Conservation (phyloP, 1,140 invertebrate genomes). For the Magallana ariakensis region DNA sequence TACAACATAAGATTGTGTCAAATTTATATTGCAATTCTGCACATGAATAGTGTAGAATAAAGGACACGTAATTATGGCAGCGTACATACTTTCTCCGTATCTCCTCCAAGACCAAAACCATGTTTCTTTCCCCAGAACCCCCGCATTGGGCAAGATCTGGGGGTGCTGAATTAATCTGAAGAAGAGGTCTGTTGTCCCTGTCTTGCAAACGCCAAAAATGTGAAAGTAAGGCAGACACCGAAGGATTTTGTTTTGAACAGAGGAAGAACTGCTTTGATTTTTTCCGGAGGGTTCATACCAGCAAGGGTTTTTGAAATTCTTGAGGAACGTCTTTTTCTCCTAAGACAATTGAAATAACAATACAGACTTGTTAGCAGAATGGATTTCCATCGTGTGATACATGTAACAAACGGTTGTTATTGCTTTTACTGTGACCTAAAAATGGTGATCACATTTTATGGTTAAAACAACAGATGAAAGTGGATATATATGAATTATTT, state of each 20-base stretch:
- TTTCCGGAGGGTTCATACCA: conserved; percentile 57
- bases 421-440: no score
- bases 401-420: no score
- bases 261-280: not conserved
- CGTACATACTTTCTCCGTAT: conserved; percentile 60
- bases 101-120: conserved; percentile 74
- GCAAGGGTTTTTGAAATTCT: conserved; percentile 72
- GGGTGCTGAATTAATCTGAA: conserved; percentile 64
- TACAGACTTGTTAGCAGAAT: no score
- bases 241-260: not conserved
- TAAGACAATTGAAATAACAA: conserved; percentile 39
- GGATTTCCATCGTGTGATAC: no score
- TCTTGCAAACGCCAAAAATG: conserved; percentile 71
- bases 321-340: conserved; percentile 59
- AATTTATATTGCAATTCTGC: not conserved
- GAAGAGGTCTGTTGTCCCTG: conserved; percentile 72
- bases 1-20: not conserved
- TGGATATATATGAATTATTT: no score
- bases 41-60: not conserved
- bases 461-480: no score
- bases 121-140: conserved; percentile 69
- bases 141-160: conserved; percentile 60
- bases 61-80: not conserved
- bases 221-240: conserved; percentile 73
- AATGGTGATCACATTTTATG: no score